phyloP scores from a whole-genome alignment of 2,113 vertebrate species.

The Centropus bengalensis region DNA sequence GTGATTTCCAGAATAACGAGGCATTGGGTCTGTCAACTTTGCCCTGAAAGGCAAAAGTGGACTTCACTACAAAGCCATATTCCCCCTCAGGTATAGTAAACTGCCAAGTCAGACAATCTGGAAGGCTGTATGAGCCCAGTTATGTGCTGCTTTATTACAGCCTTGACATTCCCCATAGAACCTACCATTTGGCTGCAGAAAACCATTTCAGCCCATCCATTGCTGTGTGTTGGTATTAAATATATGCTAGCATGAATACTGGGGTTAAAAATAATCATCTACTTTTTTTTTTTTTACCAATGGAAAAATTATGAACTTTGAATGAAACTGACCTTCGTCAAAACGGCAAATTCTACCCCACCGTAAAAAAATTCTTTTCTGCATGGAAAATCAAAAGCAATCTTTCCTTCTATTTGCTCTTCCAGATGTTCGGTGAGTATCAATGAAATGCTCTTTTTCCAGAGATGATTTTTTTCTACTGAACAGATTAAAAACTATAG shows the following conservation, averaged over 20 bases:
- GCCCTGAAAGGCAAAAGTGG: background rate
- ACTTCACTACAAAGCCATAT: background rate
- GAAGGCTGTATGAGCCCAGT: background rate
- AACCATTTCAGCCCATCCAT: background rate
- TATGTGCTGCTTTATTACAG: background rate
- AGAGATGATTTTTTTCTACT: background rate
- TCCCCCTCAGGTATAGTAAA: background rate
- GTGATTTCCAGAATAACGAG: background rate
- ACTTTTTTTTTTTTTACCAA: background rate
- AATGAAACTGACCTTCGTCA: background rate
- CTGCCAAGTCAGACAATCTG: background rate
- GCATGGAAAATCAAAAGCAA: background rate
- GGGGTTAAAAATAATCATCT: background rate
- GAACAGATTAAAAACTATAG: background rate
- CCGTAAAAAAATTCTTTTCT: background rate
- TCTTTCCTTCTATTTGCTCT: background rate
- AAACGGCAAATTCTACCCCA: background rate
- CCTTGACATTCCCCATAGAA: no score
- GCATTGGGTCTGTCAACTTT: background rate
- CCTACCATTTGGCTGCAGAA: background rate
- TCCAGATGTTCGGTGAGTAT: background rate
- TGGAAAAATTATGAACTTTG: background rate
- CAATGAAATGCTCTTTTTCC: background rate
- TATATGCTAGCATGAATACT: background rate
- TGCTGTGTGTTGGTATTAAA: background rate